These are phyloP conservation scores for Condylostylus longicornis DNA, from an alignment of 1,140 invertebrate species.

Conservation along the genomic window DNA sequence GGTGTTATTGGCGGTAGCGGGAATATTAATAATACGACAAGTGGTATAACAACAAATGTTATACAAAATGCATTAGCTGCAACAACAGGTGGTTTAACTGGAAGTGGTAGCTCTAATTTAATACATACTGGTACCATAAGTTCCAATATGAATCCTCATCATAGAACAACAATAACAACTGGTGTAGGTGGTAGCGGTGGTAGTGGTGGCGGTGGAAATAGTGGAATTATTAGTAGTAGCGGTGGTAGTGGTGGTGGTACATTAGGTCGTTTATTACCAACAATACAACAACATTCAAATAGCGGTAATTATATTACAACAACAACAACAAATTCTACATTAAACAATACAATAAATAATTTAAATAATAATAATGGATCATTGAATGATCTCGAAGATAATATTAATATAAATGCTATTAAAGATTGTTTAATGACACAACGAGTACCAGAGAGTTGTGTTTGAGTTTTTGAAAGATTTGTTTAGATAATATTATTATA, in stretches of 20 bases:
- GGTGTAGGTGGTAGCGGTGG: slow-evolving; percentile 23
- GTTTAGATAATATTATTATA: too few species aligned
- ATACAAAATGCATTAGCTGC: neutral
- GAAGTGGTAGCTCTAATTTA: slow-evolving; percentile 1
- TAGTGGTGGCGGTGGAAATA: slow-evolving; percentile 8
- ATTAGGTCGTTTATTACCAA: slow-evolving; percentile 1
- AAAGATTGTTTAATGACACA: slow-evolving; percentile 32
- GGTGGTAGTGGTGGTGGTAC: slow-evolving; percentile 1
- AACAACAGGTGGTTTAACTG: neutral
- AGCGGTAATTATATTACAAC: too few species aligned
- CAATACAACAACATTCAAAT: slow-evolving; percentile 18
- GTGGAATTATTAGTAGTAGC: slow-evolving; percentile 14
- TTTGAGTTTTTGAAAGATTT: too few species aligned
- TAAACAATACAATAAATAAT: too few species aligned
- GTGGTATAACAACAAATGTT: neutral
- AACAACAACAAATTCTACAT: slow-evolving; percentile 22
- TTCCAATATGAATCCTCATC: too few species aligned
- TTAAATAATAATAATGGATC: too few species aligned
- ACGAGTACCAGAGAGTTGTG: slow-evolving; percentile 29
- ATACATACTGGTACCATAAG: neutral
- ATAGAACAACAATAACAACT: slow-evolving; percentile 22
- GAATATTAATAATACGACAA: neutral
- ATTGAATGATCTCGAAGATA: slow-evolving; percentile 28
- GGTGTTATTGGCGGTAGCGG: neutral
- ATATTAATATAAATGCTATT: slow-evolving; percentile 30